Evolutionary conservation across 2,797 vertebrate species (phyloP).

Genomic region (Ibycter americanus): DNA sequence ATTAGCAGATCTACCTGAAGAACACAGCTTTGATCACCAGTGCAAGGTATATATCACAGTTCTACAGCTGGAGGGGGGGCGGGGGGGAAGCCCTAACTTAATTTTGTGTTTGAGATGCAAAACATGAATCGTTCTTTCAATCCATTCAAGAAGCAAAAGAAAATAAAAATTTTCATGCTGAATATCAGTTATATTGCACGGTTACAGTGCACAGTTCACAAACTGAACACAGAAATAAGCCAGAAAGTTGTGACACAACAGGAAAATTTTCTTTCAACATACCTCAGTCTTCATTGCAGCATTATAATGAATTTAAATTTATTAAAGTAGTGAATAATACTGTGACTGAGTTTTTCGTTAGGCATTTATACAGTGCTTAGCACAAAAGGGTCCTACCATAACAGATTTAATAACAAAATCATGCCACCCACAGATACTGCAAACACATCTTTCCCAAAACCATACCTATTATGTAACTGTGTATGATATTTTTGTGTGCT

Average conservation of each 20-base stretch:
- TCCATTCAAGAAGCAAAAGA: not conserved
- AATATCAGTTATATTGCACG: not conserved
- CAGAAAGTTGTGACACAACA: not conserved
- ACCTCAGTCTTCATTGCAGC: not conserved
- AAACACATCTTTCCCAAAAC: conserved; percentile 28
- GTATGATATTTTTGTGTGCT: not conserved
- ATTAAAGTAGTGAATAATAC: conserved; percentile 17
- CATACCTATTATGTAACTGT: conserved; percentile 31
- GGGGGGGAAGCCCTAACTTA: not conserved
- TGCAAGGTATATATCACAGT: not conserved
- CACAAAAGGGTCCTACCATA: conserved; percentile 41
- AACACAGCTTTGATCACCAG: not conserved
- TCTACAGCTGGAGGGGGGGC: not conserved
- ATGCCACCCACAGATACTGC: conserved; percentile 31
- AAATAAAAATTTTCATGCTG: not conserved
- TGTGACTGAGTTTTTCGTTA: not conserved
- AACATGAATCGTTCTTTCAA: not conserved
- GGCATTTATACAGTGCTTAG: not conserved
- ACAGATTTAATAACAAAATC: conserved; percentile 45
- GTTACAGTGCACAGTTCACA: not conserved
- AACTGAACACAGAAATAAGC: not conserved
- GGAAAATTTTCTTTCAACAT: not conserved
- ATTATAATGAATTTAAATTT: conserved; percentile 19
- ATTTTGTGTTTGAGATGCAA: not conserved
- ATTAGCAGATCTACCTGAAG: not conserved